A percentile compares a stretch with the other conserved stretches of the same genome.
Evolutionary conservation across 1,140 invertebrate genomes (phyloP).

Genomic region (Drosophila ficusphila): DNA sequence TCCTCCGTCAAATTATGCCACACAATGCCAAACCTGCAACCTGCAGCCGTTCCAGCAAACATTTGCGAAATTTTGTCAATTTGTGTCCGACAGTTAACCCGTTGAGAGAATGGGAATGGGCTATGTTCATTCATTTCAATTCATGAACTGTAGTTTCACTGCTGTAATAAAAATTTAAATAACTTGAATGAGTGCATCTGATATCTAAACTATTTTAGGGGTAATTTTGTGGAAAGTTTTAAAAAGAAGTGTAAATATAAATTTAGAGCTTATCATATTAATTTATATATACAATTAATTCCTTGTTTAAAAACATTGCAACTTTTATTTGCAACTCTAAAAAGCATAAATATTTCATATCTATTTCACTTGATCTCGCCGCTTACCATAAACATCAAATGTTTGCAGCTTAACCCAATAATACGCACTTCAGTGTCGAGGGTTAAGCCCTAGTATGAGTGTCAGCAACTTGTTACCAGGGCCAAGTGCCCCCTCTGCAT

Average conservation of each 20-base stretch:
- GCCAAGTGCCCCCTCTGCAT: conserved; percentile 13
- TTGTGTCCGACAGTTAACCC: conserved; percentile 44
- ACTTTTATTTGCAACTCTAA: neutral
- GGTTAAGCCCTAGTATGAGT: conserved; percentile 40
- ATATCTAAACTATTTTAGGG: too few species aligned
- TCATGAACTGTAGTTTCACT: too few species aligned
- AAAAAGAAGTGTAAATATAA: too few species aligned
- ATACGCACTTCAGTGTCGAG: conserved; percentile 27
- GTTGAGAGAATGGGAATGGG: neutral
- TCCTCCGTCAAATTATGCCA: conserved; percentile 43
- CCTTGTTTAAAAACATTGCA: too few species aligned
- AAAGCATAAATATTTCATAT: neutral
- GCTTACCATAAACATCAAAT: conserved; percentile 37
- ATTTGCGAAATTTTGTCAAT: conserved; percentile 58
- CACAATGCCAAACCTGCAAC: conserved; percentile 36
- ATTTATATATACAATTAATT: too few species aligned
- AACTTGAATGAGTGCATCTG: too few species aligned
- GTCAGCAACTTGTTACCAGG: conserved; percentile 40
- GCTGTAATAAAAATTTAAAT: too few species aligned
- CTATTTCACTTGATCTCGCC: conserved; percentile 1
- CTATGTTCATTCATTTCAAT: too few species aligned
- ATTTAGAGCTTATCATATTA: too few species aligned
- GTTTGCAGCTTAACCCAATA: conserved; percentile 41
- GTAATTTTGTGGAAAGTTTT: too few species aligned
- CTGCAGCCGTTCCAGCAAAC: conserved; percentile 17